These are phyloP conservation scores for Papilio helenus DNA, from an alignment of 1,140 invertebrate species.

Conservation along the genomic window DNA sequence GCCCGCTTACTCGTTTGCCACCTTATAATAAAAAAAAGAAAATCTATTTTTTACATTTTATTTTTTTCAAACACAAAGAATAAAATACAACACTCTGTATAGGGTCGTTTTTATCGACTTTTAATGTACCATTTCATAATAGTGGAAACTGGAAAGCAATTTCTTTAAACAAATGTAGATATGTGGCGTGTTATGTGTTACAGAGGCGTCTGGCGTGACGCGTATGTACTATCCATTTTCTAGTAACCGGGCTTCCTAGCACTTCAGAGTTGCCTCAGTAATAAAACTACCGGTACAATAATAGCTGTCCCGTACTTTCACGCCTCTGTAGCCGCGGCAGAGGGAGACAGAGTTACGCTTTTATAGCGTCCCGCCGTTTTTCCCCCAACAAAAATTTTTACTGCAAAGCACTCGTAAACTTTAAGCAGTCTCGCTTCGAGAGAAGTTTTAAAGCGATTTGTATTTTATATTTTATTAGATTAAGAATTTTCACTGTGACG, in stretches of 20 bases:
- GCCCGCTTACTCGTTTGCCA: no score
- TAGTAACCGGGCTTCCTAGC: slow-evolving; percentile 42
- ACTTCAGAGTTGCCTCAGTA: slow-evolving; percentile 55
- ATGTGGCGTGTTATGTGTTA: not conserved
- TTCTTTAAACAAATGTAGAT: no score
- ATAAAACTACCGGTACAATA: slow-evolving; percentile 73
- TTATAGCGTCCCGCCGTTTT: slow-evolving; percentile 67
- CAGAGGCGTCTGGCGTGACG: not conserved
- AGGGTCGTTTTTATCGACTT: no score
- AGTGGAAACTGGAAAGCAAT: no score
- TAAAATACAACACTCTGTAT: no score
- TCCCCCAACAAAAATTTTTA: slow-evolving; percentile 77
- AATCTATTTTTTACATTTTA: no score
- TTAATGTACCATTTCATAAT: no score
- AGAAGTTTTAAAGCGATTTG: slow-evolving; percentile 49
- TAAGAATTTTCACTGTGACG: slow-evolving; percentile 46
- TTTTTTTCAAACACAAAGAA: no score
- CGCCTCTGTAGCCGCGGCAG: slow-evolving; percentile 61
- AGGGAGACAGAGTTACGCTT: slow-evolving; percentile 61
- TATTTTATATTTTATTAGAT: slow-evolving; percentile 36
- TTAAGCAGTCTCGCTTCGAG: slow-evolving; percentile 64
- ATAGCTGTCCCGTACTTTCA: slow-evolving; percentile 71
- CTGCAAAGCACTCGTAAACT: slow-evolving; percentile 74
- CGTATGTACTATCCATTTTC: slow-evolving; percentile 12
- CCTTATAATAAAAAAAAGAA: no score